These are phyloP conservation scores for Lycopodina hypogea DNA, from an alignment of 37 sponge, comb jelly and placozoan species.

Conservation along the genomic window DNA sequence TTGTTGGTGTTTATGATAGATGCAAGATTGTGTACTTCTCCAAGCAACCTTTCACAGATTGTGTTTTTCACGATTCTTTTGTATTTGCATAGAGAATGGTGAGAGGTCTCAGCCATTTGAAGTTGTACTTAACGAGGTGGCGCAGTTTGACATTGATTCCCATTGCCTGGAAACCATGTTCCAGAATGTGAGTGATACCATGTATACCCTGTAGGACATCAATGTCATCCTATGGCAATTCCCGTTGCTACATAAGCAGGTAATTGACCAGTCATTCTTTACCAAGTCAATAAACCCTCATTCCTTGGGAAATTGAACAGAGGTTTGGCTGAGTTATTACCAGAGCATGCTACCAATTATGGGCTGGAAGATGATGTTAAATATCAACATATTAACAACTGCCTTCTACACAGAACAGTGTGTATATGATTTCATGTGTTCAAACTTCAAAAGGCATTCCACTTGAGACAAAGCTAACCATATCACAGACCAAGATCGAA, in stretches of 20 bases:
- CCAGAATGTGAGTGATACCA: neutral
- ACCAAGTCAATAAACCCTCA: neutral
- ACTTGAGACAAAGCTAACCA: conserved; percentile 1
- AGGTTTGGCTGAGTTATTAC: conserved; percentile 58
- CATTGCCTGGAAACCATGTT: neutral
- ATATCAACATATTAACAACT: conserved; percentile 64
- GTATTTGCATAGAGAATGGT: no score
- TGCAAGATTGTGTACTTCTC: neutral
- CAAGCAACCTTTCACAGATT: neutral
- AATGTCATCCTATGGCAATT: conserved; percentile 43
- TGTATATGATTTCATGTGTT: conserved; percentile 74
- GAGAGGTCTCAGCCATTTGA: neutral
- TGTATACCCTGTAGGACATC: no score
- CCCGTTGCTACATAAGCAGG: no score
- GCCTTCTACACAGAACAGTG: no score
- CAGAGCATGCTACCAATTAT: conserved; percentile 52
- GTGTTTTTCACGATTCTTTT: no score
- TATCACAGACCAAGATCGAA: no score
- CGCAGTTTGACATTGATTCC: conserved; percentile 1
- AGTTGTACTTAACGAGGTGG: neutral
- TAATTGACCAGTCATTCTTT: conserved; percentile 56
- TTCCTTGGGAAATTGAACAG: conserved; percentile 58
- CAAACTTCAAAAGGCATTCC: conserved; percentile 18
- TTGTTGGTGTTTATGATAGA: neutral
- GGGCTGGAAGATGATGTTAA: no score